Percentiles rank a stretch among this genome's conserved stretches.
Evolutionary conservation across 2,113 vertebrate species (phyloP).

Genomic region (Apistogramma diplotaenia): DNA sequence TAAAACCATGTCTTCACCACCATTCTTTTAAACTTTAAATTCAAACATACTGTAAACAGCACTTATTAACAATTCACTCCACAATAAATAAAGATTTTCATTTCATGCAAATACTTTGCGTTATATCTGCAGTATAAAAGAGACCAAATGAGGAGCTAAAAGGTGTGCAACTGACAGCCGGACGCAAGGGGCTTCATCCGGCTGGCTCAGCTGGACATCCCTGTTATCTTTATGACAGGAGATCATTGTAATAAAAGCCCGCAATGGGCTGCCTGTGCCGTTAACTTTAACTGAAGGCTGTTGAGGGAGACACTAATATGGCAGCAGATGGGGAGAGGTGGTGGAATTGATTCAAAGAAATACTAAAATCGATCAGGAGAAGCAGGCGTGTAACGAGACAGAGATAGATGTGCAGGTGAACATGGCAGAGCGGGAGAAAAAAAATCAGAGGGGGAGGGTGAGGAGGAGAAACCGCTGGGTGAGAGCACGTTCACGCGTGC

Average conservation of each 20-base stretch:
- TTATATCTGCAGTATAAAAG: neutral
- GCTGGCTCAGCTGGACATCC: slow-evolving; percentile 23
- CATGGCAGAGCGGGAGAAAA: slow-evolving; percentile 21
- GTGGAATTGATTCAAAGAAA: slow-evolving; percentile 69
- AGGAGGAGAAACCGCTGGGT: neutral
- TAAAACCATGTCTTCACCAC: neutral
- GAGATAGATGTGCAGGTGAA: slow-evolving; percentile 69
- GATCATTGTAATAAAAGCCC: slow-evolving; percentile 51
- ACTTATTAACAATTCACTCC: neutral
- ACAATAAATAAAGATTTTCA: neutral
- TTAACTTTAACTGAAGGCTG: slow-evolving; percentile 62
- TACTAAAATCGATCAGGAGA: slow-evolving; percentile 69
- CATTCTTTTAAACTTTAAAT: neutral
- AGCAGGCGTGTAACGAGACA: slow-evolving; percentile 54
- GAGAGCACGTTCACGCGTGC: neutral
- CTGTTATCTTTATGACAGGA: slow-evolving; percentile 49
- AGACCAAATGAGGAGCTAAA: slow-evolving; percentile 1
- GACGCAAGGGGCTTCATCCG: neutral
- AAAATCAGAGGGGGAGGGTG: slow-evolving; percentile 28
- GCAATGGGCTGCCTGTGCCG: slow-evolving; percentile 36
- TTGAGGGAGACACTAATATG: slow-evolving; percentile 68
- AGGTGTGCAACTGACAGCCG: neutral
- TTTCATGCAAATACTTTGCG: neutral
- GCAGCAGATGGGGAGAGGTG: slow-evolving; percentile 64
- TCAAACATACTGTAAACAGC: neutral